A percentile compares a stretch with the other conserved stretches of the same genome.
phyloP scores from a whole-genome alignment of 2,113 vertebrate species.

The Crypturellus undulatus region DNA sequence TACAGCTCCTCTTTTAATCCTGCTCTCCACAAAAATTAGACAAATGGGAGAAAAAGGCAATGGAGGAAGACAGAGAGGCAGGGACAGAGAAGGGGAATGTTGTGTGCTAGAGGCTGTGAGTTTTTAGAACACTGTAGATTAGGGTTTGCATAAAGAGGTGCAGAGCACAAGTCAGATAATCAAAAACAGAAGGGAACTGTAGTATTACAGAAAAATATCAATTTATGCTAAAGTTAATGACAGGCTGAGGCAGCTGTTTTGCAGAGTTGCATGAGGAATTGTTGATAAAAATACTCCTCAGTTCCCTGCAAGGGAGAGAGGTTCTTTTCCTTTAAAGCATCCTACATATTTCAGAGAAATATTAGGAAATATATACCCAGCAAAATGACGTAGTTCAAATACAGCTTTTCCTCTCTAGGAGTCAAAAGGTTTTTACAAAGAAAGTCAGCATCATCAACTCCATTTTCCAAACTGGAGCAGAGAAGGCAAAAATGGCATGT shows the following conservation, averaged over 20 bases:
- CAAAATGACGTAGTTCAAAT: background rate
- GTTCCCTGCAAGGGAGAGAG: background rate
- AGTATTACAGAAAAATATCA: background rate
- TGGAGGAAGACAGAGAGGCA: background rate
- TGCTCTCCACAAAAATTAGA: background rate
- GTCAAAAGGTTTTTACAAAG: background rate
- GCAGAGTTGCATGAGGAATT: background rate
- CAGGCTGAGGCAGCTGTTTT: background rate
- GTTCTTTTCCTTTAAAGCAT: background rate
- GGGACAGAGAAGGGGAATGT: background rate
- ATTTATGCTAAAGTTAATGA: background rate
- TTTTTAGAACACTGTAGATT: background rate
- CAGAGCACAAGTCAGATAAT: background rate
- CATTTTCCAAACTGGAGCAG: background rate
- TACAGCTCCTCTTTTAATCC: background rate
- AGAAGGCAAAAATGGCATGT: fast-evolving
- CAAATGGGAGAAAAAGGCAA: background rate
- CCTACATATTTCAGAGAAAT: background rate
- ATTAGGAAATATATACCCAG: background rate
- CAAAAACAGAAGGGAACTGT: background rate
- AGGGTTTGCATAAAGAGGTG: background rate
- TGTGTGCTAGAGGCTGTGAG: background rate
- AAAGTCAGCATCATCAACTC: background rate
- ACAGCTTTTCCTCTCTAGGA: background rate
- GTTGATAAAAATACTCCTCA: background rate